These are phyloP conservation scores for Colostygia pectinataria DNA, from an alignment of 2,888 invertebrate species.

Conservation along the genomic window DNA sequence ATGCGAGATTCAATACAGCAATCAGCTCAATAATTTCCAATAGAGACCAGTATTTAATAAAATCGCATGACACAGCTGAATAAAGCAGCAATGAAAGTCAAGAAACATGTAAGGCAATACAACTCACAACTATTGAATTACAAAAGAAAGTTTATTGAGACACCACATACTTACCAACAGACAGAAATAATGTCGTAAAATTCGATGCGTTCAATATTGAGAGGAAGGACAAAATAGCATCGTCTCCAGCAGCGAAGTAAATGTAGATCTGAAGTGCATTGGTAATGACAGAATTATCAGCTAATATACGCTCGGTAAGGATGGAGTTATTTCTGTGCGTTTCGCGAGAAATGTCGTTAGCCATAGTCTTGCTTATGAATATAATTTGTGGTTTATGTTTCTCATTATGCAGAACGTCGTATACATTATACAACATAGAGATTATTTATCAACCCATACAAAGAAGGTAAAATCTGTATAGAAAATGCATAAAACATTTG, in stretches of 20 bases:
- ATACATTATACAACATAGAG: no score
- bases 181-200: constrained; percentile 60
- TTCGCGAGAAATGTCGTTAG: constrained; percentile 72
- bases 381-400: no score
- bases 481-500: no score
- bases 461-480: no score
- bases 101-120: constrained; percentile 63
- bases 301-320: constrained; percentile 57
- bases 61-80: constrained; percentile 39
- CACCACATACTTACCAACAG: constrained; percentile 39
- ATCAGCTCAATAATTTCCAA: constrained; percentile 6
- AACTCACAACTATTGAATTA: constrained; percentile 60
- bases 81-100: constrained; percentile 59
- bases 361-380: constrained; percentile 35
- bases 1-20: not conserved
- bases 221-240: constrained; percentile 54
- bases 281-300: constrained; percentile 73
- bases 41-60: constrained; percentile 10
- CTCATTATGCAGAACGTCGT: no score
- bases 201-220: constrained; percentile 51
- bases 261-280: constrained; percentile 60
- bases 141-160: constrained; percentile 67
- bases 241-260: constrained; percentile 63
- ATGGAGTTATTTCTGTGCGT: constrained; percentile 71
- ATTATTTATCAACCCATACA: no score